These are phyloP conservation scores for Lucilia cuprina DNA, from an alignment of 1,140 invertebrate genomes.

Conservation along the genomic window DNA sequence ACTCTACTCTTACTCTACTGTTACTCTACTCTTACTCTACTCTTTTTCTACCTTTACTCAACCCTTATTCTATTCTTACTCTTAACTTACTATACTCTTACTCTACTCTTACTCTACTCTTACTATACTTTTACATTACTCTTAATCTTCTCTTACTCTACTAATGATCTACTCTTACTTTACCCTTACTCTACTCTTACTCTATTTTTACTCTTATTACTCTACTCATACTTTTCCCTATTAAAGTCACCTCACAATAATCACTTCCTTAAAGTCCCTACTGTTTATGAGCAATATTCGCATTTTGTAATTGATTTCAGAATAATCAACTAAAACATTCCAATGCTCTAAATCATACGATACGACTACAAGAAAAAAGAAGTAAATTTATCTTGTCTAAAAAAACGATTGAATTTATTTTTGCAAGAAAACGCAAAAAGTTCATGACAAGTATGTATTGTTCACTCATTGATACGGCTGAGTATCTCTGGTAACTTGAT, in stretches of 20 bases:
- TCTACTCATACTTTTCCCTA: no score
- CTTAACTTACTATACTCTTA: no score
- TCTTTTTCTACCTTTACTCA: no score
- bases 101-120: no score
- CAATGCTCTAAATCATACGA: background rate
- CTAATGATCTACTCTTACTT: no score
- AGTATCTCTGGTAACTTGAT: background rate
- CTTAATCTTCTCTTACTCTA: no score
- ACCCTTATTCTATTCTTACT: no score
- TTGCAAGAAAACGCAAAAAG: background rate
- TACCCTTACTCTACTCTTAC: no score
- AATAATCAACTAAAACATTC: background rate
- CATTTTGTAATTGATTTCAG: background rate
- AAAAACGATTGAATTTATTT: background rate
- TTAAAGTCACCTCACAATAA: background rate
- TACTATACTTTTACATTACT: no score
- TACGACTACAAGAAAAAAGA: background rate
- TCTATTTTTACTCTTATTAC: no score
- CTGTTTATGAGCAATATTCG: background rate
- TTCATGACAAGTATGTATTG: background rate
- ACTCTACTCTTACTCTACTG: no score
- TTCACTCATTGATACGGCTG: background rate
- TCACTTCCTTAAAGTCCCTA: background rate
- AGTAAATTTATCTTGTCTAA: slow-evolving; percentile 3
- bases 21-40: no score